Evolutionary conservation across 2,113 vertebrate genomes (phyloP).

Genomic region (Artemisiospiza belli): DNA sequence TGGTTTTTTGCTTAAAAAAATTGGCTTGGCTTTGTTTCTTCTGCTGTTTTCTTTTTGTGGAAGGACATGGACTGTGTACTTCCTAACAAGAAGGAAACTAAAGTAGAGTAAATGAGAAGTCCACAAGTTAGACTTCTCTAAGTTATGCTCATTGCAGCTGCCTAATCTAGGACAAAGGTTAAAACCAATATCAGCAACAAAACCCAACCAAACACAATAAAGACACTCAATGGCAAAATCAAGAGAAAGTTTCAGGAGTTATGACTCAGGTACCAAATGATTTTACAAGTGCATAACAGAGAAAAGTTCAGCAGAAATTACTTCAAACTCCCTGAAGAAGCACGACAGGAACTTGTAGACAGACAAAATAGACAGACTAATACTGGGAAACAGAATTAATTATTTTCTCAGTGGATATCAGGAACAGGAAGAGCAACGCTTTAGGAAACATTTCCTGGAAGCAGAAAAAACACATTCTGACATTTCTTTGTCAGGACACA

Average conservation of each 20-base stretch:
- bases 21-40: not conserved
- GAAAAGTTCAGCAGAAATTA: not conserved
- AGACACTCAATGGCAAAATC: not conserved
- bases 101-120: not conserved
- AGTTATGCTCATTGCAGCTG: not conserved
- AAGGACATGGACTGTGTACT: not conserved
- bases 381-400: not conserved
- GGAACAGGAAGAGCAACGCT: not conserved
- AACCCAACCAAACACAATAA: not conserved
- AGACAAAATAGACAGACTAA: not conserved
- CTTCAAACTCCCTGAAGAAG: not conserved
- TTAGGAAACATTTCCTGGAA: not conserved
- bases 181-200: not conserved
- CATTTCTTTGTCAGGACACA: not conserved
- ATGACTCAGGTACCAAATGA: not conserved
- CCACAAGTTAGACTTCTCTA: not conserved
- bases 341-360: not conserved
- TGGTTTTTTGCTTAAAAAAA: not conserved
- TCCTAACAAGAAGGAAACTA: not conserved
- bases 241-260: conserved; percentile 3
- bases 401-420: not conserved
- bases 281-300: not conserved
- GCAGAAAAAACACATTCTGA: not conserved
- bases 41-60: not conserved
- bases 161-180: not conserved